These are phyloP conservation scores for Subanguina moxae DNA, from an alignment of 1,140 invertebrate species.

Conservation along the genomic window DNA sequence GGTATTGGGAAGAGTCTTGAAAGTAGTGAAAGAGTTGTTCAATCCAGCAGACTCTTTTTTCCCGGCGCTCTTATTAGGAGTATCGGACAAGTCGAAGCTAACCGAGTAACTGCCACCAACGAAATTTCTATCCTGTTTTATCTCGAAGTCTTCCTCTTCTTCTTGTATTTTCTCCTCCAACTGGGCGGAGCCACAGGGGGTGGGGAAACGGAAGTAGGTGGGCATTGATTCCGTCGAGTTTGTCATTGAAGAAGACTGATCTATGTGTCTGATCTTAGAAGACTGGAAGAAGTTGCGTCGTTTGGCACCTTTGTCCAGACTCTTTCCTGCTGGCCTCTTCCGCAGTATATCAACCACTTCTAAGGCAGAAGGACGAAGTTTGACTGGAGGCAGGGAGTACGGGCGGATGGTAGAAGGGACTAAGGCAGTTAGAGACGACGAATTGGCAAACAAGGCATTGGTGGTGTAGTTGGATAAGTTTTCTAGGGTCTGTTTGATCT, in stretches of 20 bases:
- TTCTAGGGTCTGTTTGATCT: conserved; percentile 14
- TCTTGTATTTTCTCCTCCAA: conserved; percentile 1
- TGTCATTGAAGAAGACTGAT: too few relatives aligned
- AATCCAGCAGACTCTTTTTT: too few relatives aligned
- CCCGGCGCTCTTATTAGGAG: too few relatives aligned
- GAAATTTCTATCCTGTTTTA: too few relatives aligned
- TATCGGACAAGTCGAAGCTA: too few relatives aligned
- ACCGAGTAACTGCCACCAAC: too few relatives aligned
- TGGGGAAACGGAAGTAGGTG: background rate
- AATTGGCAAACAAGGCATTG: background rate
- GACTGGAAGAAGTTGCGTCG: background rate
- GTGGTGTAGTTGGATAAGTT: conserved; percentile 7
- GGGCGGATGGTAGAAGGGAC: conserved; percentile 1
- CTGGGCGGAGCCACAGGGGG: background rate
- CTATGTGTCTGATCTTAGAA: too few relatives aligned
- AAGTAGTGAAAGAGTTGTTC: too few relatives aligned
- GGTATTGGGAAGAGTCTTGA: too few relatives aligned
- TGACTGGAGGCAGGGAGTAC: background rate
- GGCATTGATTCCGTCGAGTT: background rate
- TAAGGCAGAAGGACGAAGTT: background rate
- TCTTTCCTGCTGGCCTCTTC: background rate
- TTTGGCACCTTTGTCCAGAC: background rate
- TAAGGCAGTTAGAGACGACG: background rate
- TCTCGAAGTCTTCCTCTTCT: background rate
- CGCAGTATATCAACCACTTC: background rate